Evolutionary conservation across 2,888 invertebrate species (phyloP).

Genomic region (Dorcus parallelipipedus): DNA sequence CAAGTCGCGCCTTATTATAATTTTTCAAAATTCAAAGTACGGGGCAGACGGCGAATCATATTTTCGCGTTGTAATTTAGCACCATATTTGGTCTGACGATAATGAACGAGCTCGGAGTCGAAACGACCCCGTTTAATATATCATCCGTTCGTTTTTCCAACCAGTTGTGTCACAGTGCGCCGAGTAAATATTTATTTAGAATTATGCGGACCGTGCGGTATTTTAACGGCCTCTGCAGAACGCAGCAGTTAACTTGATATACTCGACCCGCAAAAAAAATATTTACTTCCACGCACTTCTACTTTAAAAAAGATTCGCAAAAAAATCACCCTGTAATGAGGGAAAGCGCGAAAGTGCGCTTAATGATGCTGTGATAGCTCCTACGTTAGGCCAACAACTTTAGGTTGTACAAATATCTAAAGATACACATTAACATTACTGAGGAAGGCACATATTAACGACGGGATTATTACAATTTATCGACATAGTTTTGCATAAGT

Average conservation of each 20-base stretch:
- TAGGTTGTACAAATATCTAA: conserved; percentile 10
- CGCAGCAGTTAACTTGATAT: background rate
- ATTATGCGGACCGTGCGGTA: background rate
- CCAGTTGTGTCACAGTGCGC: conserved; percentile 3
- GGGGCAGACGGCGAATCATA: too few species aligned
- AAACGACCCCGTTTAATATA: conserved; percentile 9
- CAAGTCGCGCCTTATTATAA: too few species aligned
- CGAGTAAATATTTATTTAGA: conserved; percentile 1
- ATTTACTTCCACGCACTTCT: background rate
- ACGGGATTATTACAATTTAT: conserved; percentile 24
- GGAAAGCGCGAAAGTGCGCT: too few species aligned
- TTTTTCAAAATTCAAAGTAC: too few species aligned
- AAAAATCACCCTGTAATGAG: too few species aligned
- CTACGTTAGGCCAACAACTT: conserved; percentile 15
- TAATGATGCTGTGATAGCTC: background rate
- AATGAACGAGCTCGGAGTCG: conserved; percentile 5
- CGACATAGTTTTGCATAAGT: conserved; percentile 16
- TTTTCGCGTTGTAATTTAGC: conserved; percentile 7
- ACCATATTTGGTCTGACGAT: conserved; percentile 17
- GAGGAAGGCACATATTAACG: conserved; percentile 25
- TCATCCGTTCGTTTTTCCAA: conserved; percentile 1
- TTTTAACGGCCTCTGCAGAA: background rate
- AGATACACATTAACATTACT: conserved; percentile 16
- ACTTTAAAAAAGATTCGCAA: too few species aligned
- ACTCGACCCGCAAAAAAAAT: background rate